phyloP scores from a whole-genome alignment of 2,797 vertebrate genomes.

The Parotocinclus haroldoi region DNA sequence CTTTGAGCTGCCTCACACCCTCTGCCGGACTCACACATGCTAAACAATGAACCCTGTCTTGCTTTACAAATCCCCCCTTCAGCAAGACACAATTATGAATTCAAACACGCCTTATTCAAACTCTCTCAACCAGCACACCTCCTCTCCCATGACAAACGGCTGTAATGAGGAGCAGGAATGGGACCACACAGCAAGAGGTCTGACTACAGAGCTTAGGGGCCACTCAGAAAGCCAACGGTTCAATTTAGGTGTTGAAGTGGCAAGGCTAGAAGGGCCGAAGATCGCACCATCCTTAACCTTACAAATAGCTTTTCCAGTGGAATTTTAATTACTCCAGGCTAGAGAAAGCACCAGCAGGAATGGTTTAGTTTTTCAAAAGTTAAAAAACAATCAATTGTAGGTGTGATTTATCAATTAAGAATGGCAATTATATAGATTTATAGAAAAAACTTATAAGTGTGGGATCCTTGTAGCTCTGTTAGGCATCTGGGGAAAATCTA shows the following conservation, averaged over 20 bases:
- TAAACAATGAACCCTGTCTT: conserved; percentile 79
- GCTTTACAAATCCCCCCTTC: conserved; percentile 82
- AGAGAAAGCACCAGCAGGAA: conserved; percentile 1
- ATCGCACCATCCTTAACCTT: conserved; percentile 70
- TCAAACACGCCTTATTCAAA: conserved; percentile 81
- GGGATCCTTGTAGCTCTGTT: too few relatives aligned
- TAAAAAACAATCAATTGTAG: neutral
- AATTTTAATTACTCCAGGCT: conserved; percentile 68
- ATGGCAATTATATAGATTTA: too few relatives aligned
- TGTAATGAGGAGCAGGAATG: conserved; percentile 62
- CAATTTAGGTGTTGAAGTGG: conserved; percentile 70
- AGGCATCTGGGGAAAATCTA: too few relatives aligned
- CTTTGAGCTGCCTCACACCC: conserved; percentile 76
- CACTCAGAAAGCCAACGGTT: conserved; percentile 64
- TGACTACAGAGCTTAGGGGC: conserved; percentile 53
- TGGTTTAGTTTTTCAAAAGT: neutral
- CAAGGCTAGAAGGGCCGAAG: conserved; percentile 58
- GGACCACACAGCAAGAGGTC: conserved; percentile 55
- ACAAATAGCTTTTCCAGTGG: conserved; percentile 63
- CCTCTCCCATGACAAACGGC: conserved; percentile 60
- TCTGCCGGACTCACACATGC: conserved; percentile 71
- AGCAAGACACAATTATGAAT: conserved; percentile 82
- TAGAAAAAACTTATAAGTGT: too few relatives aligned
- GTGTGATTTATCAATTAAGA: too few relatives aligned
- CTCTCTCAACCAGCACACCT: conserved; percentile 73